A percentile compares a stretch with the other conserved stretches of the same genome.
phyloP scores from a whole-genome alignment of 30 jellyfish, hydroid and myxozoan genomes.

The Aurelia aurita region DNA sequence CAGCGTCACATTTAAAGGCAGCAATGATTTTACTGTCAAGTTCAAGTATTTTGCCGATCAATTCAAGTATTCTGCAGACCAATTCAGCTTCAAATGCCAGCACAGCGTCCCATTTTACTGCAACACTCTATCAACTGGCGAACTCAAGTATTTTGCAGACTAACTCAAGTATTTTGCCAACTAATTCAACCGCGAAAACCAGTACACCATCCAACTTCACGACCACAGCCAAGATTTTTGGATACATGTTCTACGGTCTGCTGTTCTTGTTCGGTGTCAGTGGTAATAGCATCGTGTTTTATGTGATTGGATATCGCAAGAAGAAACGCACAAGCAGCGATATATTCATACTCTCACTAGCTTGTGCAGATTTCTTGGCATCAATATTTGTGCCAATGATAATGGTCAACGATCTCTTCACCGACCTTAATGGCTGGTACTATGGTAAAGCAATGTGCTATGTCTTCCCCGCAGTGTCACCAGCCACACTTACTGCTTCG shows the following conservation, averaged over 20 bases:
- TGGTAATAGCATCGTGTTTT: conserved; percentile 65
- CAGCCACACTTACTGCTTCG: conserved; percentile 28
- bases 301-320: conserved; percentile 53
- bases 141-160: neutral
- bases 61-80: neutral
- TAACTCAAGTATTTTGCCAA: no score
- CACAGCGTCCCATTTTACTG: neutral
- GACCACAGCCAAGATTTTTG: neutral
- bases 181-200: no score
- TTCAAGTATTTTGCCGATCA: no score
- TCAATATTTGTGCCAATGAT: conserved; percentile 45
- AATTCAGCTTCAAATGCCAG: neutral
- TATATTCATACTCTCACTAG: conserved; percentile 47
- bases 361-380: conserved; percentile 48
- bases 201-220: no score
- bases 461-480: conserved; percentile 43
- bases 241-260: conserved; percentile 29
- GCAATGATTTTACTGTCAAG: no score
- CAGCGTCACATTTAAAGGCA: no score
- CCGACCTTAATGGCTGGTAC: conserved; percentile 39
- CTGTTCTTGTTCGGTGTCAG: conserved; percentile 40
- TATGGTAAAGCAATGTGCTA: conserved; percentile 62
- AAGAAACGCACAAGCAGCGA: conserved; percentile 58
- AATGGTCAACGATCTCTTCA: conserved; percentile 31
- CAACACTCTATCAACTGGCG: no score